These are phyloP conservation scores for Drosophila histrio DNA, from an alignment of 2,888 invertebrate species.

Conservation along the genomic window DNA sequence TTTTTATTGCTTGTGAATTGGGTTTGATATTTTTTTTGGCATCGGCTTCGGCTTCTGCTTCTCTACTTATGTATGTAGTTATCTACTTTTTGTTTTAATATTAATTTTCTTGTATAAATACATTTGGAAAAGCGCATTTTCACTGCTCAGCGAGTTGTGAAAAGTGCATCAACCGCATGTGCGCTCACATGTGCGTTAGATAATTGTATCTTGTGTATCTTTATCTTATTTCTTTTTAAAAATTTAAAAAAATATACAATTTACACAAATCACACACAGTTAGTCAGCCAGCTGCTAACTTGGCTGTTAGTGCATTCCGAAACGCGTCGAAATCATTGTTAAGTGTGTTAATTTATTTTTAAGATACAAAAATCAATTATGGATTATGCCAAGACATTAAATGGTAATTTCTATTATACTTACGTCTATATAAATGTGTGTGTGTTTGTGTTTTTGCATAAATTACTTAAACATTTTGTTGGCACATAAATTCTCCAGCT, in stretches of 20 bases:
- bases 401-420: constrained; percentile 69
- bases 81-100: constrained; percentile 5
- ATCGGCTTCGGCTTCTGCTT: constrained; percentile 22
- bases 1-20: constrained; percentile 33
- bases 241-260: constrained; percentile 12
- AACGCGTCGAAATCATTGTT: too few relatives aligned
- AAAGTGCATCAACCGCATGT: constrained; percentile 82
- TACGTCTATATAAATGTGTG: not conserved
- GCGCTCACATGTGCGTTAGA: constrained; percentile 72
- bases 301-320: constrained; percentile 57
- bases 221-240: constrained; percentile 23
- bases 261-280: constrained; percentile 6
- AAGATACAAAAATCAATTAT: constrained; percentile 45
- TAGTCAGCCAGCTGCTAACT: constrained; percentile 46
- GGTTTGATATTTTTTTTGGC: constrained; percentile 23
- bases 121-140: constrained; percentile 65
- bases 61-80: constrained; percentile 9
- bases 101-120: constrained; percentile 17
- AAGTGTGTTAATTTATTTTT: too few relatives aligned
- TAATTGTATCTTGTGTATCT: constrained; percentile 56
- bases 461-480: constrained; percentile 46
- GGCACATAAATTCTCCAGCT: constrained; percentile 28
- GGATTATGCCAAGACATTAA: constrained; percentile 80
- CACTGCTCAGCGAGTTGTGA: constrained; percentile 81
- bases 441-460: constrained; percentile 24